Evolutionary conservation across 2,113 vertebrate genomes (phyloP).

Genomic region (Phalacrocorax aristotelis): DNA sequence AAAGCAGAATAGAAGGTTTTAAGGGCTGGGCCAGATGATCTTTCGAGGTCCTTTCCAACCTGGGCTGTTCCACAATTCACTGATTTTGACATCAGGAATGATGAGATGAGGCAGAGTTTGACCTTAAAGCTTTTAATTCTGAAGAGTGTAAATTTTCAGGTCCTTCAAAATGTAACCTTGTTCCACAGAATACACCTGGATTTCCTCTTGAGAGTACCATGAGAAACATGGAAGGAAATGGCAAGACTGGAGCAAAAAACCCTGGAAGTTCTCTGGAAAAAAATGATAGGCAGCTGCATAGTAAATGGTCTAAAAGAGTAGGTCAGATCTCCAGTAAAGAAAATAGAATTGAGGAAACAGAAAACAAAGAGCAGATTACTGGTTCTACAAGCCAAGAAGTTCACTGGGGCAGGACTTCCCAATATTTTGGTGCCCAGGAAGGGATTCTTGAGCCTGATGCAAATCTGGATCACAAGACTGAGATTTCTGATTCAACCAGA

Average conservation of each 20-base stretch:
- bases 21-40: background rate
- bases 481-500: slow-evolving; percentile 11
- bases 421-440: background rate
- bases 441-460: slow-evolving; percentile 18
- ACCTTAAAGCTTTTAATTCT: slow-evolving; percentile 10
- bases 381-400: background rate
- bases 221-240: slow-evolving; percentile 13
- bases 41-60: background rate
- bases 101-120: background rate
- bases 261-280: slow-evolving; percentile 10
- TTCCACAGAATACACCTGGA: slow-evolving; percentile 58
- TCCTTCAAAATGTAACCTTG: slow-evolving; percentile 57
- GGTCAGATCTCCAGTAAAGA: background rate
- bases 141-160: background rate
- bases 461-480: slow-evolving; percentile 6
- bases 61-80: background rate
- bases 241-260: slow-evolving; percentile 22
- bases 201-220: slow-evolving; percentile 8
- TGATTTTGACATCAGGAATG: background rate
- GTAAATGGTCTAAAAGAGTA: slow-evolving; percentile 2
- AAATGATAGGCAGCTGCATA: background rate
- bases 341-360: background rate
- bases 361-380: background rate
- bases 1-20: background rate
- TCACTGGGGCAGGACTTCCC: background rate